phyloP scores from a whole-genome alignment of 2,888 invertebrate genomes.

The Biston betularia region DNA sequence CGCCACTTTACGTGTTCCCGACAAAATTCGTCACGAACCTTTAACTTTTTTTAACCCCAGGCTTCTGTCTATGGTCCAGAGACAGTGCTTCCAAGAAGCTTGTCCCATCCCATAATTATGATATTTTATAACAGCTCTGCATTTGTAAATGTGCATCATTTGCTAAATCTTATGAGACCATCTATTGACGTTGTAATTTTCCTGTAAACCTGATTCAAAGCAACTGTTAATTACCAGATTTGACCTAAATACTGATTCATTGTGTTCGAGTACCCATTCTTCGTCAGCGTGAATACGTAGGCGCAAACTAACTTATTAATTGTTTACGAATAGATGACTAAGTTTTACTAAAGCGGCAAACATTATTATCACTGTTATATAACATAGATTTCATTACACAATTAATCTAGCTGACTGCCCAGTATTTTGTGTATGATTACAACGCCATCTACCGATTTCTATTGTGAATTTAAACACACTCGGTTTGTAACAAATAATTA shows the following conservation, averaged over 20 bases:
- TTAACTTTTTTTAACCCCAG: too few species aligned
- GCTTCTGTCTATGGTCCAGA: too few species aligned
- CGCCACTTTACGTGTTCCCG: too few species aligned
- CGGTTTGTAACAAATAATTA: too few species aligned
- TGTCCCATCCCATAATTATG: too few species aligned
- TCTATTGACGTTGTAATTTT: constrained; percentile 1
- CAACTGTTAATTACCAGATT: not conserved
- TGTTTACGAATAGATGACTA: not conserved
- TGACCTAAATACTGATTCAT: constrained; percentile 19
- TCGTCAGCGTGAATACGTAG: constrained; percentile 4
- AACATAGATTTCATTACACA: not conserved
- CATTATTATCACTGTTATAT: not conserved
- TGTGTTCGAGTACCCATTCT: not conserved
- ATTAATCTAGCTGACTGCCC: too few species aligned
- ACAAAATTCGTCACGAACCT: too few species aligned
- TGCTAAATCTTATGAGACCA: not conserved
- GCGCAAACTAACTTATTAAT: constrained; percentile 23
- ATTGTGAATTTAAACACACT: too few species aligned
- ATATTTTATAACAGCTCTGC: too few species aligned
- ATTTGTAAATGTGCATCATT: not conserved
- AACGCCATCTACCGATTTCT: too few species aligned
- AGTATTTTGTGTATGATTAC: too few species aligned
- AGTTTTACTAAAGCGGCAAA: not conserved
- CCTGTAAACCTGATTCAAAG: constrained; percentile 21
- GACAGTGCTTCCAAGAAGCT: too few species aligned